A percentile compares a stretch with the other conserved stretches of the same genome.
phyloP scores from a whole-genome alignment of 1,140 invertebrate genomes.

The Microplitis demolitor region DNA sequence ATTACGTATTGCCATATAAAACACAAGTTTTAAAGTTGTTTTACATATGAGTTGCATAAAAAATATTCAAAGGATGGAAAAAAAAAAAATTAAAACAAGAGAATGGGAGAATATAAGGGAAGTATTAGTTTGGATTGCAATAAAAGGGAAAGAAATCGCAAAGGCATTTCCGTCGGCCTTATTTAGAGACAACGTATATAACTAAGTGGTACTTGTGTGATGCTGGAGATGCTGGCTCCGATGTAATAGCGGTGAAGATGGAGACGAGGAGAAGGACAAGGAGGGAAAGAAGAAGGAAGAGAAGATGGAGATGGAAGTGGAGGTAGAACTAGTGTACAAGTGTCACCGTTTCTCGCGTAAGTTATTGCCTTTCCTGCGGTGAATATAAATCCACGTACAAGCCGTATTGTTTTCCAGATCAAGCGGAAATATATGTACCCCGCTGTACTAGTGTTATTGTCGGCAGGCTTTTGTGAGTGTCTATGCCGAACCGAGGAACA shows the following conservation, averaged over 20 bases:
- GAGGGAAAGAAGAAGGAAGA: conserved; percentile 7
- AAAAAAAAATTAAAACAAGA: not conserved
- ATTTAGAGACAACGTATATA: conserved; percentile 32
- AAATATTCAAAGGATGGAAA: not conserved
- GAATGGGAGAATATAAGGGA: not conserved
- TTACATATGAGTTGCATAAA: too few species aligned
- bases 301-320: conserved; percentile 22
- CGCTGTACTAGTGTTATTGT: too few species aligned
- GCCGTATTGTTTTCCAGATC: conserved; percentile 61
- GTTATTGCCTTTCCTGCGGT: conserved; percentile 48
- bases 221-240: too few species aligned
- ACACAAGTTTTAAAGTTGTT: not conserved
- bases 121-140: not conserved
- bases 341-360: conserved; percentile 41
- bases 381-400: conserved; percentile 55
- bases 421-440: conserved; percentile 57
- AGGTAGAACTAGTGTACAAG: conserved; percentile 35
- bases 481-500: too few species aligned
- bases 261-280: too few species aligned
- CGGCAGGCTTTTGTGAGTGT: too few species aligned
- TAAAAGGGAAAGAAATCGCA: conserved; percentile 38
- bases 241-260: too few species aligned
- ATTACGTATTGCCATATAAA: too few species aligned
- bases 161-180: conserved; percentile 32
- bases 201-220: too few species aligned